Conservation (phyloP, 2,888 invertebrate genomes). For the Troglohyphantes excavatus region DNA sequence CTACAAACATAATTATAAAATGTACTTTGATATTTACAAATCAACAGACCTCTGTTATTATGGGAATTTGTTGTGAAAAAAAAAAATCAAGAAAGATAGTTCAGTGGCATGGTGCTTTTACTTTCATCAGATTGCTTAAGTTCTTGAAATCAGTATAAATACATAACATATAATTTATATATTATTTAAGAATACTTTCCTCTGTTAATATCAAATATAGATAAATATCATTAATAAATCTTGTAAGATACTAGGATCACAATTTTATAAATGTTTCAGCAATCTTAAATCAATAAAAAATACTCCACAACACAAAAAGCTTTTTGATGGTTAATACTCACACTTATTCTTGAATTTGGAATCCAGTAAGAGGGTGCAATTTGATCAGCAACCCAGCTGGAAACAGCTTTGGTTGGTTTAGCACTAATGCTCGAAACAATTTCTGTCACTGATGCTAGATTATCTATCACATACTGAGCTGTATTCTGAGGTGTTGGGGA, state of each 20-base stretch:
- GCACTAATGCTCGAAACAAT: constrained; percentile 87
- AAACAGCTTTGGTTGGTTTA: constrained; percentile 88
- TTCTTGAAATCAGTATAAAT: no score
- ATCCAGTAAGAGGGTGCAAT: constrained; percentile 91
- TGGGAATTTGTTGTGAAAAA: no score
- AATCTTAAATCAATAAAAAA: neutral
- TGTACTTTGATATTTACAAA: no score
- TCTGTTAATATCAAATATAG: no score
- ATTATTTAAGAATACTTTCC: no score
- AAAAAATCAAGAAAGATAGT: no score
- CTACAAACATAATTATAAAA: no score
- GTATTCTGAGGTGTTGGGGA: constrained; percentile 84
- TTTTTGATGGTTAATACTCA: constrained; percentile 82
- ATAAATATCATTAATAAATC: neutral
- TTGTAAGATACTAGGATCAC: neutral
- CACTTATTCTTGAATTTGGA: constrained; percentile 89
- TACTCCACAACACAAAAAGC: no score
- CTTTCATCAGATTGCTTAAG: no score
- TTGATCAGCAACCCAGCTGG: constrained; percentile 90
- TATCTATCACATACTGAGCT: constrained; percentile 87
- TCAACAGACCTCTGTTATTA: no score
- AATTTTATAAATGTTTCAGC: neutral
- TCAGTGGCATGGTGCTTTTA: no score
- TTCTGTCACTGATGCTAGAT: constrained; percentile 86
- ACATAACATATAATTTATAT: no score